phyloP scores from a whole-genome alignment of 2,113 vertebrate species.

The Heterotilapia buettikoferi region DNA sequence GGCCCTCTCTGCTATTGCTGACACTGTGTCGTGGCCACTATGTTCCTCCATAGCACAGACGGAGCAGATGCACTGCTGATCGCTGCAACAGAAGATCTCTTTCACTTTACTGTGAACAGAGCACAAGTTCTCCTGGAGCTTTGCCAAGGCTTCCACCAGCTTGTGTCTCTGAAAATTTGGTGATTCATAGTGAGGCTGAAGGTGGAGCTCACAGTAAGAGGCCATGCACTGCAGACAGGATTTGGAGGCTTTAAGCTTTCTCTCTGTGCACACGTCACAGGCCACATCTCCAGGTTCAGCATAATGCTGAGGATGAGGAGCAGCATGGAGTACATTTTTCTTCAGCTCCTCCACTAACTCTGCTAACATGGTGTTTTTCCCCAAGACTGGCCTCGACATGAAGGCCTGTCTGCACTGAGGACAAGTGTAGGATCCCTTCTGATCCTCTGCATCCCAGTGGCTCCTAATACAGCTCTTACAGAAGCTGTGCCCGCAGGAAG shows the following conservation, averaged over 20 bases:
- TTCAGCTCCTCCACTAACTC: not conserved
- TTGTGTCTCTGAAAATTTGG: not conserved
- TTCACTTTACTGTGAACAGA: not conserved
- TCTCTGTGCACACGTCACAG: not conserved
- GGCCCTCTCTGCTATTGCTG: not conserved
- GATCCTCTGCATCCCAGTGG: not conserved
- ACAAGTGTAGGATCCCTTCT: not conserved
- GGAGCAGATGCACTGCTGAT: not conserved
- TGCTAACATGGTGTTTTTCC: not conserved
- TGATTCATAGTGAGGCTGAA: not conserved
- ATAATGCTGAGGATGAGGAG: not conserved
- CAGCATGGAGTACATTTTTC: not conserved
- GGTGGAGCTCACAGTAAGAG: not conserved
- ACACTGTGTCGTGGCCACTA: not conserved
- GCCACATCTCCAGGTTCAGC: not conserved
- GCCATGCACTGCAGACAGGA: not conserved
- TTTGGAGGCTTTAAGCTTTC: not conserved
- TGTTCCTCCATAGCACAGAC: not conserved
- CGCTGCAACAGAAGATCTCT: not conserved
- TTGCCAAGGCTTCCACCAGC: not conserved
- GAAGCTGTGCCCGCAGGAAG: not conserved
- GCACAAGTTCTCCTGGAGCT: not conserved
- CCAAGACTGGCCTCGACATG: not conserved
- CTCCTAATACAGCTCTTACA: not conserved
- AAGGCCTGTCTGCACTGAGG: not conserved